A percentile compares a stretch with the other conserved stretches of the same genome.
phyloP scores from a whole-genome alignment of 2,888 invertebrate genomes.

The Eubasilissa splendida region DNA sequence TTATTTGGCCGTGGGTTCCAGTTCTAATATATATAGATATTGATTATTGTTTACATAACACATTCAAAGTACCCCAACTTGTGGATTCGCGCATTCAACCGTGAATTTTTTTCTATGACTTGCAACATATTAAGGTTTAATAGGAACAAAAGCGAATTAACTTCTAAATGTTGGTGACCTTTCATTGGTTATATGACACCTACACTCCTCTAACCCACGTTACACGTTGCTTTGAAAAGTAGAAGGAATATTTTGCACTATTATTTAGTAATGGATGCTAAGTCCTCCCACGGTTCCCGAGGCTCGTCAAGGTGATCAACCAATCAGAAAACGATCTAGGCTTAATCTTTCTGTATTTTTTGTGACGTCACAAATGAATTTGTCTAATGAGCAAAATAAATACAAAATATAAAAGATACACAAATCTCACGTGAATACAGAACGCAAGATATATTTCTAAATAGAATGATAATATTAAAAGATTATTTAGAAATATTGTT shows the following conservation, averaged over 20 bases:
- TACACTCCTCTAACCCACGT: slow-evolving; percentile 50
- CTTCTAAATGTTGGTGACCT: slow-evolving; percentile 55
- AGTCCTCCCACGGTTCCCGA: slow-evolving; percentile 48
- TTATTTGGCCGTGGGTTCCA: no score
- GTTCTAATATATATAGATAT: no score
- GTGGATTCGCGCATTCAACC: background rate
- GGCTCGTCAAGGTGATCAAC: slow-evolving; percentile 50
- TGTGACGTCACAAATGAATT: background rate
- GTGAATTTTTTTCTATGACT: slow-evolving; percentile 9
- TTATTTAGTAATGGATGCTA: slow-evolving; percentile 51
- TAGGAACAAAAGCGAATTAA: slow-evolving; percentile 40
- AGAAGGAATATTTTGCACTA: slow-evolving; percentile 54
- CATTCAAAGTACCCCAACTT: no score
- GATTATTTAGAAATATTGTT: no score
- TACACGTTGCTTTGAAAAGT: slow-evolving; percentile 43
- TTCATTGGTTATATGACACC: slow-evolving; percentile 55
- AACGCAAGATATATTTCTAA: background rate
- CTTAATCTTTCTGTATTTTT: slow-evolving; percentile 24
- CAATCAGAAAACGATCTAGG: slow-evolving; percentile 46
- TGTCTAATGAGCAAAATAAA: slow-evolving; percentile 35
- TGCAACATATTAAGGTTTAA: slow-evolving; percentile 10
- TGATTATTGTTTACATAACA: no score
- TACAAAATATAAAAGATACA: slow-evolving; percentile 26
- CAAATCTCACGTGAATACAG: slow-evolving; percentile 27
- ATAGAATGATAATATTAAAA: no score